phyloP scores from a whole-genome alignment of 2,113 vertebrate genomes.

The Tetraodon nigroviridis region DNA sequence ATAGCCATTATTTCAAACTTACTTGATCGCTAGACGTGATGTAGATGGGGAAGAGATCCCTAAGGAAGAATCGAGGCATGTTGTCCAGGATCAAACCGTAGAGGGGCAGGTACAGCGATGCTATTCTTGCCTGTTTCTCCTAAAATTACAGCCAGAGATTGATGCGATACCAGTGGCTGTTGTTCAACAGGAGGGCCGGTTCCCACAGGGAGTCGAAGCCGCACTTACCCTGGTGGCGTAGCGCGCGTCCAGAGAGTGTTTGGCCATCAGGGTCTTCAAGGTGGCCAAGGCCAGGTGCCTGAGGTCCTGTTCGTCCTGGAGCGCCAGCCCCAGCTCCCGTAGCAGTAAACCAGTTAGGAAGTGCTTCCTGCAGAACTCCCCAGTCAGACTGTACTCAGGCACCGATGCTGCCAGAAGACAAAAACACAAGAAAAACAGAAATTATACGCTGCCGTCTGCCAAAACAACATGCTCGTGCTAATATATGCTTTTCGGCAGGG shows the following conservation, averaged over 20 bases:
- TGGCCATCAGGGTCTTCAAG: conserved; percentile 95
- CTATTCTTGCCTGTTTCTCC: conserved; percentile 93
- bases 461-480: conserved; percentile 11
- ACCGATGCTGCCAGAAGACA: conserved; percentile 71
- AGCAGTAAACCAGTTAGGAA: conserved; percentile 92
- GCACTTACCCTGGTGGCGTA: conserved; percentile 83
- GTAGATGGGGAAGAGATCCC: conserved; percentile 91
- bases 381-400: conserved; percentile 94
- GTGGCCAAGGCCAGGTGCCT: conserved; percentile 90
- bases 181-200: conserved; percentile 1
- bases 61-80: conserved; percentile 95
- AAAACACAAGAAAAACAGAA: neutral
- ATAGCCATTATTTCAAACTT: conserved; percentile 15
- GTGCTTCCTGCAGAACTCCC: conserved; percentile 96
- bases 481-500: conserved; percentile 26
- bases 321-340: conserved; percentile 90
- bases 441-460: neutral
- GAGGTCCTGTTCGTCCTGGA: conserved; percentile 95
- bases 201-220: conserved; percentile 33
- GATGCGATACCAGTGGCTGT: conserved; percentile 38
- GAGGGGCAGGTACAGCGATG: conserved; percentile 91
- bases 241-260: conserved; percentile 93
- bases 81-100: conserved; percentile 98
- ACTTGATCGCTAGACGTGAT: conserved; percentile 92
- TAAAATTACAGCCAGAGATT: conserved; percentile 44